These are phyloP conservation scores for Subacronicta megacephala DNA, from an alignment of 2,888 invertebrate species.

Conservation along the genomic window DNA sequence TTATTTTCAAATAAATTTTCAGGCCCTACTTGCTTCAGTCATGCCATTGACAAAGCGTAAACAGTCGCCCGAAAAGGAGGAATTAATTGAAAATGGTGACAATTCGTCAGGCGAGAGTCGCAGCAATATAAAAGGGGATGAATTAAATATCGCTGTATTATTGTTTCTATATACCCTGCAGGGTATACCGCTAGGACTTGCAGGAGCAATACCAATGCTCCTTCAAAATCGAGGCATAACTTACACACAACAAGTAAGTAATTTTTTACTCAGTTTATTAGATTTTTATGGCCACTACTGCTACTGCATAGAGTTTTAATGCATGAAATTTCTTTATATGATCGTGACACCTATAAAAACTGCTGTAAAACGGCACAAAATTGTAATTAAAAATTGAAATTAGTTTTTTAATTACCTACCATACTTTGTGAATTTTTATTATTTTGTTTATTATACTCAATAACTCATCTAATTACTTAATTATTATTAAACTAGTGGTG, in stretches of 20 bases:
- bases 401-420: constrained; percentile 17
- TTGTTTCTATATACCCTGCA: constrained; percentile 98
- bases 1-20: constrained; percentile 55
- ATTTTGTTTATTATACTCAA: too few species aligned
- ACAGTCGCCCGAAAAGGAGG: constrained; percentile 76
- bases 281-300: too few species aligned
- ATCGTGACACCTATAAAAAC: constrained; percentile 25
- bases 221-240: constrained; percentile 97
- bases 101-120: constrained; percentile 60
- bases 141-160: constrained; percentile 95
- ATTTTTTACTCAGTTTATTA: constrained; percentile 14
- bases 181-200: constrained; percentile 98
- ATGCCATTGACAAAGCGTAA: constrained; percentile 85
- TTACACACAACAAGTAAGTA: constrained; percentile 95
- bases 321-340: constrained; percentile 18
- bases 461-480: neutral
- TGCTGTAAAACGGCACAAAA: neutral
- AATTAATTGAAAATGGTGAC: constrained; percentile 84
- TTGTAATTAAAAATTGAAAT: constrained; percentile 31
- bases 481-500: too few species aligned
- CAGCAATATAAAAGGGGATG: constrained; percentile 92
- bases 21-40: constrained; percentile 75
- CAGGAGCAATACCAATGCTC: constrained; percentile 98
- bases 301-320: too few species aligned
- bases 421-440: neutral